Evolutionary conservation across 2,113 vertebrate genomes (phyloP).

Genomic region (Cyanocitta stelleri): DNA sequence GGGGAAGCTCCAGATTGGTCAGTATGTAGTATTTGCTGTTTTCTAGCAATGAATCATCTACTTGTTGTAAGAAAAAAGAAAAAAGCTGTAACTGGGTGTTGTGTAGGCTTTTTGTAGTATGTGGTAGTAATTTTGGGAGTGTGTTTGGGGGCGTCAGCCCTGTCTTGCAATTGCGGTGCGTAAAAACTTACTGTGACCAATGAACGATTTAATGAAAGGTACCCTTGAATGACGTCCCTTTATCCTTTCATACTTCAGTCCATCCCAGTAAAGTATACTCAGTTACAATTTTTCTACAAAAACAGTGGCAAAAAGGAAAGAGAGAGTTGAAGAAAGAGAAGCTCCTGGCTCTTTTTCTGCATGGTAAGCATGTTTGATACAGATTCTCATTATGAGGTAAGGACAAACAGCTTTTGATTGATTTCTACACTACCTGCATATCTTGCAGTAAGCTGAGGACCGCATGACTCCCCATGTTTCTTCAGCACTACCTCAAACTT

Average conservation of each 20-base stretch:
- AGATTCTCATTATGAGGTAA: not conserved
- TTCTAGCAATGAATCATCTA: not conserved
- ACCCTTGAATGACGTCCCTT: not conserved
- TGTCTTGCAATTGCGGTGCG: not conserved
- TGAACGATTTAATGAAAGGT: not conserved
- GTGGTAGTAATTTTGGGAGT: not conserved
- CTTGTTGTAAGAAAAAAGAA: not conserved
- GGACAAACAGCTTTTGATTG: not conserved
- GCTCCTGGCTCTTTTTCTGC: not conserved
- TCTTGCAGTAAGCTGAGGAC: not conserved
- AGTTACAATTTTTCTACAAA: not conserved
- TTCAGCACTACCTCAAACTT: not conserved
- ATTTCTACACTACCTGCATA: not conserved
- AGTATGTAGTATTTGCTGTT: not conserved
- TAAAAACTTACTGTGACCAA: not conserved
- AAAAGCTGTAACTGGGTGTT: not conserved
- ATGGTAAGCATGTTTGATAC: not conserved
- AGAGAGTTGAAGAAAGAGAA: not conserved
- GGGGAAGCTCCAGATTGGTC: not conserved
- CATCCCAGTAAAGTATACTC: not conserved
- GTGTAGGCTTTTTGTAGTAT: not conserved
- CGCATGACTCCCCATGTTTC: not conserved
- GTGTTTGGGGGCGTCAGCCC: not conserved
- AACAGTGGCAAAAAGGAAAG: not conserved
- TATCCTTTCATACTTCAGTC: not conserved